Base-by-base conservation (phyloP, 2,888 invertebrate species). In the Caenorhabditis uteleia region DNA sequence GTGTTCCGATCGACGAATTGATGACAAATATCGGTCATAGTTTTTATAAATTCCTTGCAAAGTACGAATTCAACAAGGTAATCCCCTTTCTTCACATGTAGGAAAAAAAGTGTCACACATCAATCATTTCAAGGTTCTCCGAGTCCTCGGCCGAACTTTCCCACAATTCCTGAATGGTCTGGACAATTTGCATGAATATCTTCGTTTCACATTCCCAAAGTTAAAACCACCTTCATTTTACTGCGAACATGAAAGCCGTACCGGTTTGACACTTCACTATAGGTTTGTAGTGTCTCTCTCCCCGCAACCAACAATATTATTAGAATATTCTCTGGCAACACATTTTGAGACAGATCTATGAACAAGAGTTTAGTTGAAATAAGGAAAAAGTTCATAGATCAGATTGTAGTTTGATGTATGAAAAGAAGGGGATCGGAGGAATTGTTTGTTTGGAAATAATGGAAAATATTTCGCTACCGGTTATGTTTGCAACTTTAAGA, bases 191-290 rank as follows among this genome's bases (percentile, higher is more conserved):
- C 78, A 78, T 64, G 78, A 77, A 68, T 59, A 83, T 49, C 66
- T 78, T 18, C 61, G 74, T 23, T 79, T 78, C 65, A 75, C 73
- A 29, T 79, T 76, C 55, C 79, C 81, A 89, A 91, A 91, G 75
- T 87, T 90, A 86, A 86, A 90, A 70, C 95, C 95, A 0, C 97
- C 97, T 0, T 93, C 93, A 50, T 97, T 97, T 84, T 95, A 94
- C 77, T 94, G 94, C 82, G 95, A 95, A 84, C 92, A 93, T 83
- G 95, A 97, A 84, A 91, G 92, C 0, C 88, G 91, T 54, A 90
- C 91, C 81, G 95, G 95, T 0, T 86, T 97, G 65, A 93, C 93
- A 0, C 87, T 97, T 57, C 95, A 95, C 85, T 94, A 94, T 85
- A 88, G 93, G 78, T 77, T 43, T 58, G 57, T n/a, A n/a, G 14